Evolutionary conservation across 2,113 vertebrate species (phyloP).

Genomic region (Polypterus senegalus): DNA sequence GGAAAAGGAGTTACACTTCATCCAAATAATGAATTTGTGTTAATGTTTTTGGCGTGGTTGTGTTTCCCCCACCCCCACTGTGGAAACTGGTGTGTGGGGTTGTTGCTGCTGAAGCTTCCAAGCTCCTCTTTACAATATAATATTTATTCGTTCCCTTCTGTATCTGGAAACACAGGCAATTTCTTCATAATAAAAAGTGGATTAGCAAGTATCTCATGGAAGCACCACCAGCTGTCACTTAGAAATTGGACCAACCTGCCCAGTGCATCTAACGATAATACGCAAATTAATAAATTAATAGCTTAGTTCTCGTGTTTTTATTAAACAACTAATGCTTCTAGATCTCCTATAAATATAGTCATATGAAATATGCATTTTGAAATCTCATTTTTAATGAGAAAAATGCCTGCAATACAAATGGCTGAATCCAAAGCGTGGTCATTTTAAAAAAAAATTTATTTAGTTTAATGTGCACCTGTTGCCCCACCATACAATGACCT

Average conservation of each 20-base stretch:
- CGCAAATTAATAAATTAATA: constrained; percentile 72
- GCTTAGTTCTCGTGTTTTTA: constrained; percentile 51
- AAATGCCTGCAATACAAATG: constrained; percentile 7
- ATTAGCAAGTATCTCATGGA: constrained; percentile 92
- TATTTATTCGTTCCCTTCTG: constrained; percentile 65
- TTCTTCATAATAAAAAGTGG: constrained; percentile 99
- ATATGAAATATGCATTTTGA: constrained; percentile 23
- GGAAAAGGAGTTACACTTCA: too few species aligned
- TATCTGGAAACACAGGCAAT: constrained; percentile 72
- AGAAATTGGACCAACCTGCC: constrained; percentile 80
- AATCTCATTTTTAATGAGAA: constrained; percentile 24
- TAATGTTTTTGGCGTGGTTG: too few species aligned
- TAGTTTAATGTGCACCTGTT: constrained; percentile 25
- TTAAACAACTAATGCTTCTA: constrained; percentile 40
- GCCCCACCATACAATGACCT: constrained; percentile 3
- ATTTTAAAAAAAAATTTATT: constrained; percentile 13
- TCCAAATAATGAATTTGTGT: too few species aligned
- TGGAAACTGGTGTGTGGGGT: neutral
- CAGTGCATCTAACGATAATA: constrained; percentile 65
- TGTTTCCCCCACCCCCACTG: too few species aligned
- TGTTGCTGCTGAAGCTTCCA: constrained; percentile 36
- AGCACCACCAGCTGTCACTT: constrained; percentile 92
- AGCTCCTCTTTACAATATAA: constrained; percentile 53
- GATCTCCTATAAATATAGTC: constrained; percentile 41
- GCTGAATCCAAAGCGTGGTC: constrained; percentile 10